A percentile compares a stretch with the other conserved stretches of the same genome.
These are phyloP conservation scores for Metellina segmentata DNA, from an alignment of 2,888 invertebrate genomes.

Conservation along the genomic window DNA sequence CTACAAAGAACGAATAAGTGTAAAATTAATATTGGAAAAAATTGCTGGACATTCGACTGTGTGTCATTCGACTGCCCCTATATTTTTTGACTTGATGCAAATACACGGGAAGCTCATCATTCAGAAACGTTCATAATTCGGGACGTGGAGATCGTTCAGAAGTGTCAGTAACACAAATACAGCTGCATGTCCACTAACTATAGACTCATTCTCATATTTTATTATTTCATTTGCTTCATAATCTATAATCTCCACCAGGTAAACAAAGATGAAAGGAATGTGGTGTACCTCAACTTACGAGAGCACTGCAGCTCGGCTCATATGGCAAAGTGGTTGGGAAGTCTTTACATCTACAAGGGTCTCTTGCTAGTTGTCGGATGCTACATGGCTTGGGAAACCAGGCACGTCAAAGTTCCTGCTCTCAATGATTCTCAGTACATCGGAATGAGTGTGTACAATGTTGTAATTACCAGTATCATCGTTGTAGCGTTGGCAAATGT, in stretches of 20 bases:
- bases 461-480: slow-evolving; percentile 92
- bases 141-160: too few species aligned
- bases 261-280: slow-evolving; percentile 79
- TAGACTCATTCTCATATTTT: neutral
- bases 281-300: slow-evolving; percentile 84
- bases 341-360: slow-evolving; percentile 94
- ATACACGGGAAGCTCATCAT: too few species aligned
- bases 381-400: slow-evolving; percentile 98
- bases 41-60: too few species aligned
- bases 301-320: slow-evolving; percentile 93
- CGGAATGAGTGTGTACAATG: slow-evolving; percentile 94
- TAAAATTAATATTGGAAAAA: too few species aligned
- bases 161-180: too few species aligned
- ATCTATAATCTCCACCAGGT: slow-evolving; percentile 49
- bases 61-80: too few species aligned
- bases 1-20: too few species aligned
- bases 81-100: too few species aligned
- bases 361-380: slow-evolving; percentile 92
- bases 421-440: slow-evolving; percentile 96
- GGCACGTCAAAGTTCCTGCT: slow-evolving; percentile 93
- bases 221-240: neutral
- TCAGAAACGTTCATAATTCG: too few species aligned
- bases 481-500: slow-evolving; percentile 94
- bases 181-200: too few species aligned
- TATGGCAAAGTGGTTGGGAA: slow-evolving; percentile 93